phyloP scores from a whole-genome alignment of 2,888 invertebrate genomes.

The Marronus borbonicus region DNA sequence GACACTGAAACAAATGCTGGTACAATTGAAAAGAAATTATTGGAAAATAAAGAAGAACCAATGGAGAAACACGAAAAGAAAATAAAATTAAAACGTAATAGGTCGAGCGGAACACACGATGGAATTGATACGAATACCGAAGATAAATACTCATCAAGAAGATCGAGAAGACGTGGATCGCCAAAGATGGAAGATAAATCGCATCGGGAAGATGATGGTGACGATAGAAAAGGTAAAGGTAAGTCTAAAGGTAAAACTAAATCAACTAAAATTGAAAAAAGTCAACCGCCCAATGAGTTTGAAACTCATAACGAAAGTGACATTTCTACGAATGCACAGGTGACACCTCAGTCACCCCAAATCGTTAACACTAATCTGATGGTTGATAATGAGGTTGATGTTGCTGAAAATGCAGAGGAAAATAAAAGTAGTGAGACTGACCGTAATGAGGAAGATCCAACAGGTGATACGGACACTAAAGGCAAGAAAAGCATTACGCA shows the following conservation, averaged over 20 bases:
- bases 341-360: conserved; percentile 68
- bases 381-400: conserved; percentile 61
- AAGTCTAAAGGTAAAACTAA: conserved; percentile 70
- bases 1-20: conserved; percentile 53
- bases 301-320: conserved; percentile 66
- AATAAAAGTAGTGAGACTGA: conserved; percentile 53
- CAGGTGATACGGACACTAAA: conserved; percentile 25
- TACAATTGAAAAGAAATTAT: conserved; percentile 58
- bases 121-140: conserved; percentile 58
- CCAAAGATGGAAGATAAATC: conserved; percentile 53
- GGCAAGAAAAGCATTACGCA: background rate
- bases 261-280: conserved; percentile 65
- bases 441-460: conserved; percentile 38
- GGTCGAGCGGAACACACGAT: conserved; percentile 67
- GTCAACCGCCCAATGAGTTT: conserved; percentile 61
- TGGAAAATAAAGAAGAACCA: conserved; percentile 58
- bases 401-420: conserved; percentile 57
- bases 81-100: conserved; percentile 72
- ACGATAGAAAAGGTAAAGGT: conserved; percentile 68
- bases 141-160: conserved; percentile 69
- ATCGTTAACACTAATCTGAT: conserved; percentile 63
- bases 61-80: conserved; percentile 69
- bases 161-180: conserved; percentile 66
- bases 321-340: conserved; percentile 69
- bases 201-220: conserved; percentile 61